These are phyloP conservation scores for Scaptomyza caliginosa DNA, from an alignment of 2,888 invertebrate genomes.

Conservation along the genomic window DNA sequence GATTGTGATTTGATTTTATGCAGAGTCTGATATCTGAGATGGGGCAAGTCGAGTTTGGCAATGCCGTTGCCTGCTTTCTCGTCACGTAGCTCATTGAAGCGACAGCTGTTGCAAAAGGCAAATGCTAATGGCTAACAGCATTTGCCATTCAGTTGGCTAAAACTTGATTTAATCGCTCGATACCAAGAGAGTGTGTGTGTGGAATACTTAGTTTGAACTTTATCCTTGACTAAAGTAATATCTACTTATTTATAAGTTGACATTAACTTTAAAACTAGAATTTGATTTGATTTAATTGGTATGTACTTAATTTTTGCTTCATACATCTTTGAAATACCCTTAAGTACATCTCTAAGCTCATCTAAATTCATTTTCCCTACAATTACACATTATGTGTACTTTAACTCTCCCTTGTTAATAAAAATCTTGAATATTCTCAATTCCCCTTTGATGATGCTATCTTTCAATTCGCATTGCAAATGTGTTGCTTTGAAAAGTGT, in stretches of 20 bases:
- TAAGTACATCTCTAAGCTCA: slow-evolving; percentile 4
- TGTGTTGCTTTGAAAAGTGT: slow-evolving; percentile 47
- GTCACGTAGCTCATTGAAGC: slow-evolving; percentile 61
- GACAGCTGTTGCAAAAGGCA: slow-evolving; percentile 46
- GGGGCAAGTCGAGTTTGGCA: neutral
- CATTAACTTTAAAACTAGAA: too few relatives aligned
- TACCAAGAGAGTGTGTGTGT: neutral
- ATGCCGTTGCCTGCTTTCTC: slow-evolving; percentile 40
- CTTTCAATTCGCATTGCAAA: slow-evolving; percentile 41
- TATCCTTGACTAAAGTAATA: too few relatives aligned
- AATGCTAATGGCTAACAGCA: slow-evolving; percentile 48
- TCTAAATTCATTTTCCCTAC: neutral
- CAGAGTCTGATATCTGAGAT: slow-evolving; percentile 13
- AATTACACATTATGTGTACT: neutral
- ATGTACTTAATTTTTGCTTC: too few relatives aligned
- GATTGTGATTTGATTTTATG: slow-evolving; percentile 58
- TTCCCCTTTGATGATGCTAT: slow-evolving; percentile 20
- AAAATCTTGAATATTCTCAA: slow-evolving; percentile 19
- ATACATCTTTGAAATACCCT: neutral
- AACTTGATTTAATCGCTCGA: slow-evolving; percentile 46
- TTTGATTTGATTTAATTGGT: too few relatives aligned
- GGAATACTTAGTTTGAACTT: neutral
- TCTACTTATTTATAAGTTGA: neutral
- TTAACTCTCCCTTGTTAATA: slow-evolving; percentile 4
- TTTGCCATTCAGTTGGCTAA: slow-evolving; percentile 38